A percentile compares a stretch with the other conserved stretches of the same genome.
These are phyloP conservation scores for Lasioglossum lativentre DNA, from an alignment of 2,888 invertebrate species.

Conservation along the genomic window DNA sequence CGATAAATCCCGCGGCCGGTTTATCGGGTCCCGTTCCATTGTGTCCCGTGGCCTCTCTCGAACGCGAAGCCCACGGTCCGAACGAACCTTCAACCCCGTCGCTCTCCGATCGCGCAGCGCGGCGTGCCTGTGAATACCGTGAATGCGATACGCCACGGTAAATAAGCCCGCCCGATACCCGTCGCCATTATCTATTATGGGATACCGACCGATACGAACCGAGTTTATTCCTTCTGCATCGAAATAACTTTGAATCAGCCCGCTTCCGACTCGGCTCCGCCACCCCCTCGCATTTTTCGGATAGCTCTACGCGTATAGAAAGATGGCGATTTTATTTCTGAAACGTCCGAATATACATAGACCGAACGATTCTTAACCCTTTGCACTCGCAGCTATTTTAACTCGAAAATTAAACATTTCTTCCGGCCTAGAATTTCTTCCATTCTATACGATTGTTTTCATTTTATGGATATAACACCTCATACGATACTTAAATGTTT, in stretches of 20 bases:
- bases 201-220: conserved; percentile 35
- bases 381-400: no score
- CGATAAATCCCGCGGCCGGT: conserved; percentile 71
- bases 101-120: background rate
- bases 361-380: background rate
- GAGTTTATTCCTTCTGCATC: conserved; percentile 45
- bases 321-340: background rate
- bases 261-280: background rate
- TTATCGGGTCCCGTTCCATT: conserved; percentile 68
- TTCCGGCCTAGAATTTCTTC: no score
- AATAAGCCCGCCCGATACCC: conserved; percentile 53
- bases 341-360: background rate
- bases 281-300: background rate
- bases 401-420: no score
- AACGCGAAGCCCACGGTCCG: conserved; percentile 33
- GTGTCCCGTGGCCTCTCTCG: conserved; percentile 54
- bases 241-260: conserved; percentile 37
- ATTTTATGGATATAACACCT: no score
- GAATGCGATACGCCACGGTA: conserved; percentile 50
- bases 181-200: conserved; percentile 57
- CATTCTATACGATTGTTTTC: no score
- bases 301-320: background rate
- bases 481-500: no score
- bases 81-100: conserved; percentile 51
- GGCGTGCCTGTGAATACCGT: conserved; percentile 42